A percentile compares a stretch with the other conserved stretches of the same genome.
phyloP scores from a whole-genome alignment of 2,113 vertebrate species.

The Galbula dea region DNA sequence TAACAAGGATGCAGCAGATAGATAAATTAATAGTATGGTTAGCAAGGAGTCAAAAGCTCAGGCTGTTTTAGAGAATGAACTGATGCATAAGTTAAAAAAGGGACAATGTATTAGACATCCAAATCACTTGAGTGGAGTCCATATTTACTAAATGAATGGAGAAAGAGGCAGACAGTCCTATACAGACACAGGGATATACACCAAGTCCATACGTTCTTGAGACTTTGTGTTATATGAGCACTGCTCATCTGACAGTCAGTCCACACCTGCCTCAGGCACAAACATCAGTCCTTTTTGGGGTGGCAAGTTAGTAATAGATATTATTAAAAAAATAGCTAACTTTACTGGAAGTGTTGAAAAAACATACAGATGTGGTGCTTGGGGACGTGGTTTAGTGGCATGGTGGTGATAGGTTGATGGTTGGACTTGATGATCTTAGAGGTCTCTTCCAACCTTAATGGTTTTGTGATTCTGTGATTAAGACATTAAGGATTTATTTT shows the following conservation, averaged over 20 bases:
- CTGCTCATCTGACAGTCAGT: not conserved
- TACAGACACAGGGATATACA: not conserved
- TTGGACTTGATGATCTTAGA: too few relatives aligned
- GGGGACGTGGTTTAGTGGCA: too few relatives aligned
- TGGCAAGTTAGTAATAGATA: not conserved
- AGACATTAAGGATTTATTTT: not conserved
- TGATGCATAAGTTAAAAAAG: not conserved
- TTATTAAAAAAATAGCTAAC: not conserved
- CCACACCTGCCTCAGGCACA: not conserved
- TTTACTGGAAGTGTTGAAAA: not conserved
- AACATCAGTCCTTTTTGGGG: not conserved
- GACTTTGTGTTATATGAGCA: not conserved
- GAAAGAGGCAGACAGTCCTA: not conserved
- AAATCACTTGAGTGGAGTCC: not conserved
- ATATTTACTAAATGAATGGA: not conserved
- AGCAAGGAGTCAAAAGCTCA: not conserved
- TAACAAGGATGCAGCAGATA: not conserved
- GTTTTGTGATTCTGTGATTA: too few relatives aligned
- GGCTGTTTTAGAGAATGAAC: not conserved
- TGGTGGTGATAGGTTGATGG: too few relatives aligned
- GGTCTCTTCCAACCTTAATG: too few relatives aligned
- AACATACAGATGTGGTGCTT: too few relatives aligned
- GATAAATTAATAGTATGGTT: not conserved
- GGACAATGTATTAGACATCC: rapidly evolving
- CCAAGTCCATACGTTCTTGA: not conserved